Evolutionary conservation across 2,888 invertebrate species (phyloP).

Genomic region (Drosophila mayaguana): DNA sequence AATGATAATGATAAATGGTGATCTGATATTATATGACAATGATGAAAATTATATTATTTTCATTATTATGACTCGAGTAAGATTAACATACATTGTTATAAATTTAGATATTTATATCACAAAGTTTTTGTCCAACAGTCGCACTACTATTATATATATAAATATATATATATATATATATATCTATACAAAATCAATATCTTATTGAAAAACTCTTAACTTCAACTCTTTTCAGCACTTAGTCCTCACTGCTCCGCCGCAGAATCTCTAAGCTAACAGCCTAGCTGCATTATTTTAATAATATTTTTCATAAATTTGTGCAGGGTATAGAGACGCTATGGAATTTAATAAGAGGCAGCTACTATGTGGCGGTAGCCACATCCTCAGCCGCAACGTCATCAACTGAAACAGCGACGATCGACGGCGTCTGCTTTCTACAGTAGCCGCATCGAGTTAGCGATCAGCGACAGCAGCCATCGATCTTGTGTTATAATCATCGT

Average conservation of each 20-base stretch:
- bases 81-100: too few species aligned
- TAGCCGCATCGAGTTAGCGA: slow-evolving; percentile 84
- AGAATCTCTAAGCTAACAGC: not conserved
- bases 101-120: too few species aligned
- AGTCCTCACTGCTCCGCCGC: not conserved
- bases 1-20: too few species aligned
- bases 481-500: slow-evolving; percentile 82
- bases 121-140: too few species aligned
- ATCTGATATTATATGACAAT: too few species aligned
- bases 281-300: too few species aligned
- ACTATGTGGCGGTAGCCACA: slow-evolving; percentile 19
- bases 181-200: too few species aligned
- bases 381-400: slow-evolving; percentile 1
- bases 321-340: slow-evolving; percentile 54
- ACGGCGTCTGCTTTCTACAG: slow-evolving; percentile 80
- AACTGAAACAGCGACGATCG: slow-evolving; percentile 2
- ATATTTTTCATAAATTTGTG: not conserved
- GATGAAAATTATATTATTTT: too few species aligned
- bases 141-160: too few species aligned
- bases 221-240: not conserved
- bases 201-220: not conserved
- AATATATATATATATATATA: too few species aligned
- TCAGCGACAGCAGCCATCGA: slow-evolving; percentile 83
- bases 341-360: slow-evolving; percentile 60
- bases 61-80: too few species aligned